phyloP scores from a whole-genome alignment of 2,888 invertebrate species.

The Brachypalpus laphriformis region DNA sequence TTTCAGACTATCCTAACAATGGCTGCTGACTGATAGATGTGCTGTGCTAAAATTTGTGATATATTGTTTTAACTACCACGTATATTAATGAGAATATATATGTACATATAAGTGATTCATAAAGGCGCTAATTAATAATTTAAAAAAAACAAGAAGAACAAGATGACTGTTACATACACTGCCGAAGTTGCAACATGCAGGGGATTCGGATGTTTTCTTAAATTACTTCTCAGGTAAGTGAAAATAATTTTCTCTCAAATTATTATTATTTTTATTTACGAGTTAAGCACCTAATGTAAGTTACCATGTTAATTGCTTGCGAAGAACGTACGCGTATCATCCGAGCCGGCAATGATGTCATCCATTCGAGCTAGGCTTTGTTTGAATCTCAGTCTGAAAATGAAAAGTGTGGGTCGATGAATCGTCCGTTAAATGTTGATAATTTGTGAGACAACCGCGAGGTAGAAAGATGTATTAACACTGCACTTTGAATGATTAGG shows the following conservation, averaged over 20 bases:
- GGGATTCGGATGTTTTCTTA: constrained; percentile 94
- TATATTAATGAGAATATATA: constrained; percentile 30
- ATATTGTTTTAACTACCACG: constrained; percentile 24
- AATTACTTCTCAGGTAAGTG: constrained; percentile 90
- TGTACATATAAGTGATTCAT: constrained; percentile 12
- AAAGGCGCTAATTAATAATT: constrained; percentile 33
- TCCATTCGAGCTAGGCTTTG: background rate
- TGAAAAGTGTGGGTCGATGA: background rate
- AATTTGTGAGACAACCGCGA: background rate
- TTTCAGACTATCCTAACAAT: constrained; percentile 40
- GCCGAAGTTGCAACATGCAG: constrained; percentile 93
- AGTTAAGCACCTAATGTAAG: background rate
- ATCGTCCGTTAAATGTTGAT: background rate
- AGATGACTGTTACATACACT: constrained; percentile 93
- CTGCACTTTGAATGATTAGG: background rate
- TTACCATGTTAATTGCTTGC: background rate
- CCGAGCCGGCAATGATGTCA: constrained; percentile 18
- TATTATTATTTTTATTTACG: background rate
- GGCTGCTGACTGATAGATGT: constrained; percentile 41
- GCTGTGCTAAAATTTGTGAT: constrained; percentile 60
- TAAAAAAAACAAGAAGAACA: constrained; percentile 60
- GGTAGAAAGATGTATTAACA: background rate
- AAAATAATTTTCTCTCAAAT: background rate
- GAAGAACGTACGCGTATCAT: background rate
- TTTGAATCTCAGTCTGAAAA: background rate